Conservation (phyloP, 2,888 invertebrate genomes). For the Didymodactylos carnosus region DNA sequence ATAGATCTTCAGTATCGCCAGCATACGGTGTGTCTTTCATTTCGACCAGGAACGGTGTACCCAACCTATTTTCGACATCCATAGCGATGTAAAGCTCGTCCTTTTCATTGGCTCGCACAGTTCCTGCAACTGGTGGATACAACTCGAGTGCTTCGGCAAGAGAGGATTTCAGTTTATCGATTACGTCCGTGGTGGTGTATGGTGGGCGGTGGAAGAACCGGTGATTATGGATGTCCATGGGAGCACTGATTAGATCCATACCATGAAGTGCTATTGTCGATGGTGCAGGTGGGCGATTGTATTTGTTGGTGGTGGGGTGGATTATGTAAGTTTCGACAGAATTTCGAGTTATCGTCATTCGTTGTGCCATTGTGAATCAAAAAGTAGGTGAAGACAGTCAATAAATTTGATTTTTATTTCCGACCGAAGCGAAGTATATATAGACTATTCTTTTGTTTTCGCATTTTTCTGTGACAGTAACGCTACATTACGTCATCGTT, state of each 20-base stretch:
- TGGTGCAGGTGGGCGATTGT: background rate
- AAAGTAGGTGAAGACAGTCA: background rate
- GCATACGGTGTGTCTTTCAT: background rate
- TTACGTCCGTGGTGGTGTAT: background rate
- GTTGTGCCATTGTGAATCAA: background rate
- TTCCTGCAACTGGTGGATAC: background rate
- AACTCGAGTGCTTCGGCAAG: background rate
- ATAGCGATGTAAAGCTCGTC: background rate
- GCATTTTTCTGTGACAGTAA: too few relatives aligned
- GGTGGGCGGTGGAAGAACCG: background rate
- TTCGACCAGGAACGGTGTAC: background rate
- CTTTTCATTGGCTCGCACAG: background rate
- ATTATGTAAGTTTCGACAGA: background rate
- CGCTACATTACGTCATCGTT: too few relatives aligned
- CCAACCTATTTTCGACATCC: background rate
- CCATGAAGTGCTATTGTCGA: background rate
- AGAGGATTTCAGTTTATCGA: background rate
- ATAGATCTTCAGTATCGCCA: background rate
- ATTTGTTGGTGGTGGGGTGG: background rate
- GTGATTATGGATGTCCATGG: background rate
- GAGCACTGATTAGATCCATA: background rate
- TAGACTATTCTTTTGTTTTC: too few relatives aligned
- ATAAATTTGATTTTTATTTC: too few relatives aligned
- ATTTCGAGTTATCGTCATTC: background rate
- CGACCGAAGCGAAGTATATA: too few relatives aligned